Base-by-base conservation (phyloP, 2,888 invertebrate genomes). In the Drosophila merina region DNA sequence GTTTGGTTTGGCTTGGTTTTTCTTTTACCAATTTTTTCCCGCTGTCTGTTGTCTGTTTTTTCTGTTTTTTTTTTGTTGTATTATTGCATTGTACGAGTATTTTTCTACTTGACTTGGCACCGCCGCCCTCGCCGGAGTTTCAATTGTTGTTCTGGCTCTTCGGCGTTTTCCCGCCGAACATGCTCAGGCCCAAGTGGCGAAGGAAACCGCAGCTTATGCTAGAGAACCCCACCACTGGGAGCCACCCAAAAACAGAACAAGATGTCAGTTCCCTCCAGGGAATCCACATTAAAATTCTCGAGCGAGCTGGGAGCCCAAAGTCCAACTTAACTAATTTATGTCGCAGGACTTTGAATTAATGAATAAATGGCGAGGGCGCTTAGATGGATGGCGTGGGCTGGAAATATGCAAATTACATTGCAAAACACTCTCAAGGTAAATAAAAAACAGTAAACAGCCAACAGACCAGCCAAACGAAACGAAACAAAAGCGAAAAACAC, bases 51-150 rank as follows among this genome's bases (percentile, higher is more conserved):
- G 31, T 30, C 30, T 30, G 30, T 31, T 14, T 14, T 48, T 30
- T 10, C 36, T 38, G n/a, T 38, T 60, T 63, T 38, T 60, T 63
- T 68, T 58, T 57, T 74, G 56, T 57, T 63, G 73, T 75, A 74
- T 79, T 78, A 80, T 88, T 85, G 84, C 86, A 83, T 86, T 85
- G 84, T 75, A 80, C 71, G 78, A 84, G 81, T 75, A 80, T 88
- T 86, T 88, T 85, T 86, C 88, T 86, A 86, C 88, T 84, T 86
- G 85, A 86, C 79, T 86, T 86, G 87, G 85, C 87, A 88, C 75
- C 76, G 57, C 67, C 71, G 75, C 73, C 74, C 51, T 57, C 59
- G 71, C 57, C 73, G 44, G 50, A 62, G 70, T 73, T 63, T 69
- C 76, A 51, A 63, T 71, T 77, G 79, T 59, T 72, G 60, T 68